Conservation (phyloP, 64 coral and sea anemone genomes). For the Pocillopora damicornis region DNA sequence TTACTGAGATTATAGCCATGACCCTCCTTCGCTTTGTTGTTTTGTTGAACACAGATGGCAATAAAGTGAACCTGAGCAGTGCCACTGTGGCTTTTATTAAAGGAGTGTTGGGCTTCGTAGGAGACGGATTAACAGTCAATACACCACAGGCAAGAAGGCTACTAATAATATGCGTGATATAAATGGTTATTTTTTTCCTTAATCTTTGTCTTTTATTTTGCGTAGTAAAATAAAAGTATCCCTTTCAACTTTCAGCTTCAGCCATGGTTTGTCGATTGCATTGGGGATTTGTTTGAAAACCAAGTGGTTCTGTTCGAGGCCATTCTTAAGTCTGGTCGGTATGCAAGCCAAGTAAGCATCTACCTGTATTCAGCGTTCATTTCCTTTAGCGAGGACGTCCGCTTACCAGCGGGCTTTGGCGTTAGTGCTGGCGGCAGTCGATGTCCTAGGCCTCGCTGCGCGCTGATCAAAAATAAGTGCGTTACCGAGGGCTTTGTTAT, state of each 20-base stretch:
- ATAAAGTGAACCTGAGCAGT: constrained; percentile 63
- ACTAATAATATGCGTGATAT: background rate
- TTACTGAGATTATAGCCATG: no score
- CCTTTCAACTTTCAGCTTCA: constrained; percentile 64
- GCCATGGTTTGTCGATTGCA: constrained; percentile 71
- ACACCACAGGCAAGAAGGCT: constrained; percentile 58
- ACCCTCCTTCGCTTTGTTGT: background rate
- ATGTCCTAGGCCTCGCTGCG: no score
- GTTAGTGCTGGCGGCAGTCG: no score
- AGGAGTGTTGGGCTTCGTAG: constrained; percentile 77
- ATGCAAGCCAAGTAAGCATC: constrained; percentile 51
- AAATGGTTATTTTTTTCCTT: no score
- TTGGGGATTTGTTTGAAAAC: constrained; percentile 85
- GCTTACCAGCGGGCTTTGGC: no score
- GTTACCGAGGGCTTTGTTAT: no score
- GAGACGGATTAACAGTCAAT: constrained; percentile 74
- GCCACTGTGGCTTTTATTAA: constrained; percentile 84
- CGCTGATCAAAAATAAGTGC: no score
- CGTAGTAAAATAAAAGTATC: background rate
- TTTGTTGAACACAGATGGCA: constrained; percentile 34
- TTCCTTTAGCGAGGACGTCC: no score
- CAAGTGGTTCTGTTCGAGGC: constrained; percentile 84
- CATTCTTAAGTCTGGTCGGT: constrained; percentile 75
- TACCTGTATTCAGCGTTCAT: background rate
- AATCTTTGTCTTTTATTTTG: background rate